Evolutionary conservation across 2,113 vertebrate species (phyloP), one percentile per base, ranked within the genome.

Genomic region (Cephalopholis sonnerati): DNA sequence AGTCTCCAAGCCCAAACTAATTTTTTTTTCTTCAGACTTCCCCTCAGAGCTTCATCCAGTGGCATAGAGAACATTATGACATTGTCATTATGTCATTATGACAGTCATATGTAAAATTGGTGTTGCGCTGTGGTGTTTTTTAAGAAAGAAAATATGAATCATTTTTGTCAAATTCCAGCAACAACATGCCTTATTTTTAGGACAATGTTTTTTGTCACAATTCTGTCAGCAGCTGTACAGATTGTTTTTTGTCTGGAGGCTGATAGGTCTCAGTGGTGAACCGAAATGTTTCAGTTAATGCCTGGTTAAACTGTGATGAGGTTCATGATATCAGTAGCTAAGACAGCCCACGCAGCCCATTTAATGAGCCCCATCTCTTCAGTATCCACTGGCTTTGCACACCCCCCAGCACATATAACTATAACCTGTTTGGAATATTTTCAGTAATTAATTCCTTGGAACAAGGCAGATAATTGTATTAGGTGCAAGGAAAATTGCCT

Each of bases 241-340:
- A 22, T 32, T 22, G 51, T 1, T 50, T 24, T 66, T 48, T 66
- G 64, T 25, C 24, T 25, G n/a, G 53, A 24, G 53, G n/a, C 22
- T n/a, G 53, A 24, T 57, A 12, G 55, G 13, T 15, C 24, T 57
- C 5, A 25, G 55, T 25, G 24, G 27, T 61, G 3, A 32, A 32
- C 58, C 18, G 16, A 29, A 61, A 11, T 55, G 3, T 55, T 55
- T 24, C 54, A 4, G n/a, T 55, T 55, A n/a, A 53, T 51, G 53
- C 59, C 29, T 12, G 70, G 48, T 70, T 62, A 18, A 46, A 29
- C 10, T 58, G 11, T 57, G 22, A 27, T 25, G n/a, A 79, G n/a
- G 25, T 8, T 57, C 11, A 54, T 51, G 53, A 67, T 77, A 32
- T 62, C n/a, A 25, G 44, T 59, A n/a, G 20, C 48, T 69, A 69